Conservation (phyloP, 2,888 invertebrate species). For the Stenolophus ochropezus region DNA sequence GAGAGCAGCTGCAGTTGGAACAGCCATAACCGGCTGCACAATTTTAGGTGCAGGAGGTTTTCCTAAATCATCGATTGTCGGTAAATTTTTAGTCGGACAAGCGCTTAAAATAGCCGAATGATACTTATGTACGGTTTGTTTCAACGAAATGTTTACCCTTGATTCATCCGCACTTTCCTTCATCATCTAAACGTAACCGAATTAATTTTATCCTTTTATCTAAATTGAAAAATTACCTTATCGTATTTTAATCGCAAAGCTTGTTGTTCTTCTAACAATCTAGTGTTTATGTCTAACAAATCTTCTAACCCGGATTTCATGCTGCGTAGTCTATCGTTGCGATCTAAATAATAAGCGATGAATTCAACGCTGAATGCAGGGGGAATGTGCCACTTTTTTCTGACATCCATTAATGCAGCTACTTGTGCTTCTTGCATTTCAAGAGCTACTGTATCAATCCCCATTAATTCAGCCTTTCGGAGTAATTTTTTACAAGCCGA, state of each 20-base stretch:
- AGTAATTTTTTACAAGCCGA: constrained; percentile 89
- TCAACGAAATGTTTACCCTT: constrained; percentile 77
- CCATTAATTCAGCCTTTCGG: constrained; percentile 92
- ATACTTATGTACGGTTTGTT: constrained; percentile 78
- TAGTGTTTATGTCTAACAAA: constrained; percentile 83
- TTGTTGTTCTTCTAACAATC: constrained; percentile 86
- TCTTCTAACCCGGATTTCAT: constrained; percentile 86
- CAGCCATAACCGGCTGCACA: constrained; percentile 76
- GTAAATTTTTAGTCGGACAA: constrained; percentile 77
- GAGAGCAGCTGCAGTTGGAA: constrained; percentile 88
- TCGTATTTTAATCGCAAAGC: constrained; percentile 85
- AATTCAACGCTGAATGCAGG: constrained; percentile 97
- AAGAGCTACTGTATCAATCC: constrained; percentile 86
- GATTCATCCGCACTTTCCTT: constrained; percentile 81
- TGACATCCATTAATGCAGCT: constrained; percentile 87
- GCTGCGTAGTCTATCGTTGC: constrained; percentile 87
- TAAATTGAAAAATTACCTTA: constrained; percentile 73
- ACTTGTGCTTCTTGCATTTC: constrained; percentile 90
- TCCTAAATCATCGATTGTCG: constrained; percentile 77
- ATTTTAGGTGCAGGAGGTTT: constrained; percentile 71
- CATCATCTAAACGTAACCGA: constrained; percentile 73
- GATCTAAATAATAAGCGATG: constrained; percentile 93
- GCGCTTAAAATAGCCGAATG: constrained; percentile 78
- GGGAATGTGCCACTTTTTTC: constrained; percentile 95
- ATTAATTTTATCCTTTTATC: background rate